Conservation (phyloP, 23 tunicate genomes). For the Phallusia fumigata region DNA sequence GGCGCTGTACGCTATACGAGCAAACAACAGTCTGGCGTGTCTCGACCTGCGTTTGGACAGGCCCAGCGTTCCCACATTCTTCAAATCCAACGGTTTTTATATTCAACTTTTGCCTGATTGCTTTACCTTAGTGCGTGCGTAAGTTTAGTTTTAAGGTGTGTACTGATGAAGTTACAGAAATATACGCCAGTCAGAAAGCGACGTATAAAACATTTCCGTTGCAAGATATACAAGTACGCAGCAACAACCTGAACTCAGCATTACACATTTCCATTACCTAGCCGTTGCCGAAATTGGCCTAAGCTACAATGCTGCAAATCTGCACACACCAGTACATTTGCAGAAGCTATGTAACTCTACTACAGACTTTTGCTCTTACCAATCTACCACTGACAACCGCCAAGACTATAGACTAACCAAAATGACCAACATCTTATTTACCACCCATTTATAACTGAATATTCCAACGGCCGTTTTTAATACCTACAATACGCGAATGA, state of each 20-base stretch:
- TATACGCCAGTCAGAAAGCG: too few species aligned
- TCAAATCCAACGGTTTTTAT: slow-evolving; percentile 7
- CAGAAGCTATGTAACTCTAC: too few species aligned
- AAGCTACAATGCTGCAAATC: too few species aligned
- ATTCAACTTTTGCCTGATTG: not conserved
- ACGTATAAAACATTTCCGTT: too few species aligned
- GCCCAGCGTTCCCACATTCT: not conserved
- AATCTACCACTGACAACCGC: not conserved
- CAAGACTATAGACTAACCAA: not conserved
- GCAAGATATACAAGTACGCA: too few species aligned
- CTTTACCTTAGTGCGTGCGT: too few species aligned
- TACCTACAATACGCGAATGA: not conserved
- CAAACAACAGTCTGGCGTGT: slow-evolving; percentile 11
- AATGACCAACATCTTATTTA: not conserved
- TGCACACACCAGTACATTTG: too few species aligned
- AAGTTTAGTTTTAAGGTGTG: too few species aligned
- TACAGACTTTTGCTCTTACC: not conserved
- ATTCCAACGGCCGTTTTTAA: not conserved
- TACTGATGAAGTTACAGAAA: too few species aligned
- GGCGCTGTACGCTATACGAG: slow-evolving; percentile 2
- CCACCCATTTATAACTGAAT: not conserved
- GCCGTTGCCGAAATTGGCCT: too few species aligned
- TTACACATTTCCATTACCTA: too few species aligned
- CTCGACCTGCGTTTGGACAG: slow-evolving; percentile 4
- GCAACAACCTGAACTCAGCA: too few species aligned